phyloP scores from a whole-genome alignment of 2,113 vertebrate genomes.

The Rhabdomys dilectus region DNA sequence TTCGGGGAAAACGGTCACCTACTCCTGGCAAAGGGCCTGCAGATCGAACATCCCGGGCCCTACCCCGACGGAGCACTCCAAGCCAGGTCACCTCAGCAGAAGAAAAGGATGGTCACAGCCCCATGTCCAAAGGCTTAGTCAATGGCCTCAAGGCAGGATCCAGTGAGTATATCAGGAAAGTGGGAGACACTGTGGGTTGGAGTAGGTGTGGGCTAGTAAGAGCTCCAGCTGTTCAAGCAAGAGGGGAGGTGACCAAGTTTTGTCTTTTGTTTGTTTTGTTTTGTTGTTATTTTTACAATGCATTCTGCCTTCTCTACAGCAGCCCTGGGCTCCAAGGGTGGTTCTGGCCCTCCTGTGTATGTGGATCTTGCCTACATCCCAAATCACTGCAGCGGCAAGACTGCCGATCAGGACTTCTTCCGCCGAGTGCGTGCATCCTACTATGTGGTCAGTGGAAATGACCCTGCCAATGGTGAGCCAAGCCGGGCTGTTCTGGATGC shows the following conservation, averaged over 20 bases:
- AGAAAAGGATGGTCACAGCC: constrained; percentile 90
- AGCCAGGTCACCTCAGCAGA: constrained; percentile 89
- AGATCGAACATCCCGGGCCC: constrained; percentile 88
- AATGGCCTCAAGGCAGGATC: constrained; percentile 92
- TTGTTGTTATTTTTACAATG: background rate
- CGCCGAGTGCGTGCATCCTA: constrained; percentile 95
- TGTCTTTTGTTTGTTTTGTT: too few relatives aligned
- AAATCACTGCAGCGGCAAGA: constrained; percentile 99
- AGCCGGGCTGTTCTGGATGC: constrained; percentile 95
- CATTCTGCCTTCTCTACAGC: constrained; percentile 76
- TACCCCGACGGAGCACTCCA: constrained; percentile 86
- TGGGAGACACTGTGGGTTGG: background rate
- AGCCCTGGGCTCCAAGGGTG: constrained; percentile 82
- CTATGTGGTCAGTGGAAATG: constrained; percentile 98
- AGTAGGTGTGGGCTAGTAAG: background rate
- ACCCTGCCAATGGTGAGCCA: constrained; percentile 93
- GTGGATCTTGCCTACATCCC: constrained; percentile 99
- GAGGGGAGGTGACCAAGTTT: background rate
- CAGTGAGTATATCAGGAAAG: constrained; percentile 86
- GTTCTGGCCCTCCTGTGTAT: constrained; percentile 92
- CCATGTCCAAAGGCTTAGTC: constrained; percentile 89
- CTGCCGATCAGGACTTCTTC: constrained; percentile 97
- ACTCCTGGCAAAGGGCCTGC: constrained; percentile 91
- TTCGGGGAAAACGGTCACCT: constrained; percentile 92
- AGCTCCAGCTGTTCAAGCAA: background rate